Percentiles rank a stretch among this genome's conserved stretches.
phyloP scores from a whole-genome alignment of 2,797 vertebrate species.

The Amazona finschi region DNA sequence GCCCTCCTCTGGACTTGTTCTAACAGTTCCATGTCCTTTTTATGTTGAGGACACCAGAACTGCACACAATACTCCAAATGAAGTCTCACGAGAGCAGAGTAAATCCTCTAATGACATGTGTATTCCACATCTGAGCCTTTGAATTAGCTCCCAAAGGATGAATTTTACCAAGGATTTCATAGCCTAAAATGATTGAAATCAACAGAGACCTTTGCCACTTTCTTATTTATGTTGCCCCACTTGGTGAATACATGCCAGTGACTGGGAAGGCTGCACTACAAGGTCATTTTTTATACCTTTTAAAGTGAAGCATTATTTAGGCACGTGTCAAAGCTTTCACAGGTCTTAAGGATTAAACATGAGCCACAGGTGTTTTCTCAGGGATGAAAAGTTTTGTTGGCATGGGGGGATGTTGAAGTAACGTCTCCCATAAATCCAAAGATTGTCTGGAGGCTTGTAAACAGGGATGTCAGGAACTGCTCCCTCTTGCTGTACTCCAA shows the following conservation, averaged over 20 bases:
- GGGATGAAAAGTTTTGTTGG: slow-evolving; percentile 42
- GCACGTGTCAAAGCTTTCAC: slow-evolving; percentile 29
- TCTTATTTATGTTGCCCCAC: slow-evolving; percentile 29
- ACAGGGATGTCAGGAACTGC: slow-evolving; percentile 8
- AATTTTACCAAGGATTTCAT: slow-evolving; percentile 2
- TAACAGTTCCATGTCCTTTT: too few species aligned
- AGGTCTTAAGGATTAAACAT: slow-evolving; percentile 28
- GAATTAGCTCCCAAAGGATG: background rate
- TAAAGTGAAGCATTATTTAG: slow-evolving; percentile 37
- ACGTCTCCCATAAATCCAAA: slow-evolving; percentile 37
- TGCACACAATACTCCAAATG: too few species aligned
- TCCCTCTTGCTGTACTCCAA: background rate
- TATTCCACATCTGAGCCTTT: background rate
- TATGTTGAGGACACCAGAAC: too few species aligned
- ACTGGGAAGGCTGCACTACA: background rate
- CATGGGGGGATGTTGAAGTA: background rate
- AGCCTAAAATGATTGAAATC: background rate
- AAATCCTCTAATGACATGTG: background rate
- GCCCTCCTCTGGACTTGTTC: too few species aligned
- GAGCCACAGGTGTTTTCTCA: slow-evolving; percentile 48
- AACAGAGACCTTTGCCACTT: slow-evolving; percentile 1
- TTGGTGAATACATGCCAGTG: background rate
- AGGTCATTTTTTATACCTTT: slow-evolving; percentile 31
- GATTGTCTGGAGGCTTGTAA: background rate
- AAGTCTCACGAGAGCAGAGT: too few species aligned